Percentiles rank a stretch among this genome's conserved stretches.
Evolutionary conservation across 2,888 invertebrate species (phyloP).

Genomic region (Tupiocoris notatus): DNA sequence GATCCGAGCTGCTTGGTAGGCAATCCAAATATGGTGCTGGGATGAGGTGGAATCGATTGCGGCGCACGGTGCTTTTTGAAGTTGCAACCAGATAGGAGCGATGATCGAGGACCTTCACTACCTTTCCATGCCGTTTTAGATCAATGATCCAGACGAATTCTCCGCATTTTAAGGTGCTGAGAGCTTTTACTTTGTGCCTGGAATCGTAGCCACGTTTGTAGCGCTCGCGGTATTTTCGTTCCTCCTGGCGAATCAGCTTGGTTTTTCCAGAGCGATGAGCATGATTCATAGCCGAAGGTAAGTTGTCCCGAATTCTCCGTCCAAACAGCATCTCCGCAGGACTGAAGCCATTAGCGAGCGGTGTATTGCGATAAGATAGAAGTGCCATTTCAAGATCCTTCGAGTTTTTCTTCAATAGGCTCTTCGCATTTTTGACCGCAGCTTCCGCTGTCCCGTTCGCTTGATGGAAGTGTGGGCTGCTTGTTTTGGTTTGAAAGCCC

Average conservation of each 20-base stretch:
- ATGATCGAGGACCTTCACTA: not conserved
- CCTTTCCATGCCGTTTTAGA: too few species aligned
- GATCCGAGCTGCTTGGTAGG: too few species aligned
- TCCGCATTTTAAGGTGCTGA: not conserved
- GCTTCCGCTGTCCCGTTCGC: constrained; percentile 28
- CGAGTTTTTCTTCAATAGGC: constrained; percentile 20
- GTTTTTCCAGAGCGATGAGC: not conserved
- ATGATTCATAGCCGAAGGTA: not conserved
- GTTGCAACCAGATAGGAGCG: constrained; percentile 12
- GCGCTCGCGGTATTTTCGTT: constrained; percentile 5
- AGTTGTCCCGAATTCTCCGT: constrained; percentile 13
- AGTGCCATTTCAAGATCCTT: constrained; percentile 10
- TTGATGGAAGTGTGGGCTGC: constrained; percentile 18
- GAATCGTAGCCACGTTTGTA: constrained; percentile 13
- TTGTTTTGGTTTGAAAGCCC: not conserved
- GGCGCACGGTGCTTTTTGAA: constrained; percentile 2
- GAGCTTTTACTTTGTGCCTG: not conserved
- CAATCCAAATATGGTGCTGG: constrained; percentile 17
- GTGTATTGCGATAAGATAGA: constrained; percentile 7
- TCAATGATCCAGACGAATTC: constrained; percentile 24
- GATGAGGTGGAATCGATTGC: constrained; percentile 16
- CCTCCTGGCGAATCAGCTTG: not conserved
- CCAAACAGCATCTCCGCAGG: too few species aligned
- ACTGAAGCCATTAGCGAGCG: constrained; percentile 8
- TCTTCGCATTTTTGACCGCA: constrained; percentile 18